Percentiles rank a stretch among this genome's conserved stretches.
Evolutionary conservation across 2,113 vertebrate genomes (phyloP).

Genomic region (Glaucidium brasilianum): DNA sequence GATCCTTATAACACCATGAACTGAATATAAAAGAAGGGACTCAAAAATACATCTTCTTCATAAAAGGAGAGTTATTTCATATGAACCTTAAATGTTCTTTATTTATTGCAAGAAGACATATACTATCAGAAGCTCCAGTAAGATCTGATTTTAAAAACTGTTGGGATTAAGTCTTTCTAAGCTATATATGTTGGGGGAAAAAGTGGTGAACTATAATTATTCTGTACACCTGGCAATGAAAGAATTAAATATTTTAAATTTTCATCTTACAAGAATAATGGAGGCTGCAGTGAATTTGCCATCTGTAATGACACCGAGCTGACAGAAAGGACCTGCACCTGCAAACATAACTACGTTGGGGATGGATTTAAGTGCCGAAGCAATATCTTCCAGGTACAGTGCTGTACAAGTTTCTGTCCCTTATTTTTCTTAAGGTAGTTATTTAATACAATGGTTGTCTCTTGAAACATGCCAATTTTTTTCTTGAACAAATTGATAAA

Average conservation of each 20-base stretch:
- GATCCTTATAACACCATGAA: not conserved
- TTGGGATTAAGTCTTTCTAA: not conserved
- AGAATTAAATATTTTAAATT: not conserved
- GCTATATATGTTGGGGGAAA: not conserved
- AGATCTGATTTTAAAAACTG: not conserved
- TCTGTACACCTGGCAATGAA: not conserved
- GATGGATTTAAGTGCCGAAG: slow-evolving; percentile 85
- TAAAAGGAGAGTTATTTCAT: not conserved
- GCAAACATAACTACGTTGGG: slow-evolving; percentile 71
- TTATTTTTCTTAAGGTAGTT: not conserved
- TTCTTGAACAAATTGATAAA: not conserved
- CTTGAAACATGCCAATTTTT: not conserved
- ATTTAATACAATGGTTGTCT: not conserved
- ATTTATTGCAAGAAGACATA: not conserved
- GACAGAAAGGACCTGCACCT: slow-evolving; percentile 79
- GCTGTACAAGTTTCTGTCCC: not conserved
- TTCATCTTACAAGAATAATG: slow-evolving; percentile 80
- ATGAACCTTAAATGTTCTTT: not conserved
- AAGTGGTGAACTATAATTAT: not conserved
- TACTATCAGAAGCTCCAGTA: not conserved
- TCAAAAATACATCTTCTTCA: not conserved
- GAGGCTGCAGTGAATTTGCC: slow-evolving; percentile 82
- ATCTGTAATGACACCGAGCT: slow-evolving; percentile 78
- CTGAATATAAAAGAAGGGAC: not conserved
- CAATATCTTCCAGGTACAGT: slow-evolving; percentile 78